These are phyloP conservation scores for Harpagus bidentatus DNA, from an alignment of 2,113 vertebrate species.

Conservation along the genomic window DNA sequence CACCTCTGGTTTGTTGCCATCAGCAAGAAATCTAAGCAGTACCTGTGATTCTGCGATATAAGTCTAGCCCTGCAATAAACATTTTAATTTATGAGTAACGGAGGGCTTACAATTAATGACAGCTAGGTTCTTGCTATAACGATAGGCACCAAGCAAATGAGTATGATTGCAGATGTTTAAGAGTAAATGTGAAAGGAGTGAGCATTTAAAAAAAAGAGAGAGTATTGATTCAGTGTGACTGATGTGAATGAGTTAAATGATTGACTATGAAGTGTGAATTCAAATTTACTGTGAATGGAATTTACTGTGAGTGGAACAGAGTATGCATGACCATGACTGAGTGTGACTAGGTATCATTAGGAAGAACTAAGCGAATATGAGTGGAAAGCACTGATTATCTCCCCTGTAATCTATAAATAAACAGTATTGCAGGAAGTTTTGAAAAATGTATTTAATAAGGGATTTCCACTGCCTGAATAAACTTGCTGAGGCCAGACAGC, in stretches of 20 bases:
- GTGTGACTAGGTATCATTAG: slow-evolving; percentile 67
- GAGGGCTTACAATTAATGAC: neutral
- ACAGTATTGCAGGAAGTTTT: slow-evolving; percentile 64
- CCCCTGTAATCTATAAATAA: slow-evolving; percentile 71
- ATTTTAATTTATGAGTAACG: neutral
- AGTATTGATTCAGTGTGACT: slow-evolving; percentile 68
- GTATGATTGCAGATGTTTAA: slow-evolving; percentile 16
- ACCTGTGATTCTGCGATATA: neutral
- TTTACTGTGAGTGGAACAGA: slow-evolving; percentile 58
- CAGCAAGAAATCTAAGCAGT: neutral
- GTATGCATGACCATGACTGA: slow-evolving; percentile 67
- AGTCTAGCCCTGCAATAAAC: neutral
- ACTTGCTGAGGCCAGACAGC: slow-evolving; percentile 58
- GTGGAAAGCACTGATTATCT: slow-evolving; percentile 67
- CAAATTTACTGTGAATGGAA: slow-evolving; percentile 62
- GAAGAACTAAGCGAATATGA: slow-evolving; percentile 56
- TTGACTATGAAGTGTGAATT: slow-evolving; percentile 71
- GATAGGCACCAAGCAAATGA: neutral
- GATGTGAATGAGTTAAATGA: slow-evolving; percentile 70
- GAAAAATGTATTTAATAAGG: slow-evolving; percentile 75
- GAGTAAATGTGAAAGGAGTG: slow-evolving; percentile 42
- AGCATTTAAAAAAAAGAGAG: neutral
- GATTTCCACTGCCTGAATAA: slow-evolving; percentile 70
- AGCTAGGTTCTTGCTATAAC: neutral
- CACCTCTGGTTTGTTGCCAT: neutral